Base-by-base conservation (phyloP, 2,888 invertebrate genomes). In the Panzeria rudis region DNA sequence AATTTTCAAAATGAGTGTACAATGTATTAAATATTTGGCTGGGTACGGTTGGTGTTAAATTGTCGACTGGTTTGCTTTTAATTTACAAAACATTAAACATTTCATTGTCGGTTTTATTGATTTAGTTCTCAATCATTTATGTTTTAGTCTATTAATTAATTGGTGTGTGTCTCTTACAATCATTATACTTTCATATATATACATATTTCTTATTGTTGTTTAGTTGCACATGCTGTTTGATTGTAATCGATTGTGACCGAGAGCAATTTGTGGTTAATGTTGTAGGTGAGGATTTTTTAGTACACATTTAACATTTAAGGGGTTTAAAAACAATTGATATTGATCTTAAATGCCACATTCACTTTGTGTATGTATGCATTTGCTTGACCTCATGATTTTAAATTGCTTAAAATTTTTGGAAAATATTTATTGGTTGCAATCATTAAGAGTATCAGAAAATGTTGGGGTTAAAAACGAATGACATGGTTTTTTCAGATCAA, bases 91-190 rank as follows among this genome's bases (percentile, higher is more conserved):
- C 79, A 72, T 72, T 79, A 56, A 71, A 72, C 44, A 79, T 32
- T 79, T 64, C 54, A 79, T 79, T 72, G 79, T 17, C 47, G 44
- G 6, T 71, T 62, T 72, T 72, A 79, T 79, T 71, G 71, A 79
- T 79, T 62, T 35, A 47, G 52, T 72, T 72, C 64, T 64, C 17
- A 61, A 79, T 72, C 71, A 44, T 71, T 79, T 71, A 52, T 71
- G 71, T 71, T 79, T 54, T 38, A 71, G 29, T 71, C 71, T 52
- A 47, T 79, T 71, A 72, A 79, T 79, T 79, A 72, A 79, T 79
- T 64, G 71, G 13, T 56, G 44, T 20, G 25, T 50, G 50, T 38
- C 29, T 62, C 32, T 52, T 54, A 25, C 47, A 59, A 76, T 76
- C 23, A 68, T 47, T 59, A 15, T 17, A 47, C 35, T 41, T 71